phyloP scores from a whole-genome alignment of 1,140 invertebrate genomes.

The Caenorhabditis inopinata region DNA sequence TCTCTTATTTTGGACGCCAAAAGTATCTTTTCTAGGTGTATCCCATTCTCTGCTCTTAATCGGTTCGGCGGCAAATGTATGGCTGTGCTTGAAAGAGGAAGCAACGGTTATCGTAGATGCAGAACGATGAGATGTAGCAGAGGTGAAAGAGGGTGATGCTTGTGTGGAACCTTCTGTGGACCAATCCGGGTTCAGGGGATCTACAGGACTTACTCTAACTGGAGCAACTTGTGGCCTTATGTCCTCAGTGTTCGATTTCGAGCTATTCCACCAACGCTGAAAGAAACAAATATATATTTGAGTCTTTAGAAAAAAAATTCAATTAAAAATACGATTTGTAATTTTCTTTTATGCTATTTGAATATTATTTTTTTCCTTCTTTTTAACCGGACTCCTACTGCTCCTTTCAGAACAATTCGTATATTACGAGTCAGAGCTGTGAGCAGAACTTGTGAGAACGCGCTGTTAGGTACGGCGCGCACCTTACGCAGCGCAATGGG shows the following conservation, averaged over 20 bases:
- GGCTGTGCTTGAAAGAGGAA: background rate
- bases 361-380: too few relatives aligned
- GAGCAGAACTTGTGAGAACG: too few relatives aligned
- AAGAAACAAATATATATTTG: too few relatives aligned
- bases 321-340: too few relatives aligned
- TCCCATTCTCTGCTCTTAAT: background rate
- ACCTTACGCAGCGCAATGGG: too few relatives aligned
- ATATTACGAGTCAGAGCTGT: too few relatives aligned
- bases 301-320: too few relatives aligned
- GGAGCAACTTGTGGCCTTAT: background rate
- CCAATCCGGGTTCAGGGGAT: slow-evolving; percentile 1
- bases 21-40: slow-evolving; percentile 3
- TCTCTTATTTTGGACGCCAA: background rate
- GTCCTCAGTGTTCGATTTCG: background rate
- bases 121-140: background rate
- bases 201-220: background rate
- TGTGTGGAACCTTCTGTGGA: too few relatives aligned
- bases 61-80: background rate
- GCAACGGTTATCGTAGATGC: background rate
- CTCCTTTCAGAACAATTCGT: too few relatives aligned
- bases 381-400: too few relatives aligned
- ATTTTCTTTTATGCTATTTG: too few relatives aligned
- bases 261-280: background rate
- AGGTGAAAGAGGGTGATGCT: background rate
- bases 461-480: too few relatives aligned